A percentile compares a stretch with the other conserved stretches of the same genome.
phyloP scores from a whole-genome alignment of 2,888 invertebrate species.

The Chloroclysta siterata region DNA sequence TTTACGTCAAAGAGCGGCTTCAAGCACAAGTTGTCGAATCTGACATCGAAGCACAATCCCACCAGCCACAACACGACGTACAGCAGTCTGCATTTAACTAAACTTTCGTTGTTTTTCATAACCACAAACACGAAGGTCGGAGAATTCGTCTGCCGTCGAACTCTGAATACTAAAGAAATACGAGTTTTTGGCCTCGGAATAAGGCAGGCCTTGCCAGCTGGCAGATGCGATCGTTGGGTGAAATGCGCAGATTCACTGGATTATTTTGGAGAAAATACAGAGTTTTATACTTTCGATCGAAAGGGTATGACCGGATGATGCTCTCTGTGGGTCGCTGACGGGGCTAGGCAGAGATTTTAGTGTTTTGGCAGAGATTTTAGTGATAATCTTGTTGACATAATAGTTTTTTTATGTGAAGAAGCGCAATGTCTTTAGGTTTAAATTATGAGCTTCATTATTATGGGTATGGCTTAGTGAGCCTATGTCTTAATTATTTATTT shows the following conservation, averaged over 20 bases:
- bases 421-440: background rate
- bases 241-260: conserved; percentile 38
- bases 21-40: conserved; percentile 23
- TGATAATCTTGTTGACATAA: conserved; percentile 10
- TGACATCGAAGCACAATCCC: conserved; percentile 49
- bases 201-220: conserved; percentile 40
- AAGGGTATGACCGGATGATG: conserved; percentile 17
- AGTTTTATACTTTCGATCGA: conserved; percentile 19
- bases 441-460: too few relatives aligned
- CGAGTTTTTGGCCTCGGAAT: conserved; percentile 36
- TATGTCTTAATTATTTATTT: too few relatives aligned
- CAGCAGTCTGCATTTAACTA: conserved; percentile 37
- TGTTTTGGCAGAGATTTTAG: conserved; percentile 1
- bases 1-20: conserved; percentile 35
- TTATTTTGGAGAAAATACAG: conserved; percentile 46
- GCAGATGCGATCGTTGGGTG: conserved; percentile 33
- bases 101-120: conserved; percentile 42
- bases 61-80: conserved; percentile 44
- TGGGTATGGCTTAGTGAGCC: too few relatives aligned
- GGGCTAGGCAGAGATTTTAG: conserved; percentile 7
- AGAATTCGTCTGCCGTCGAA: conserved; percentile 16
- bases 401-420: background rate
- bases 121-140: conserved; percentile 34
- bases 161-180: conserved; percentile 7
- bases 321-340: conserved; percentile 10